Base-by-base conservation (phyloP, 1,140 invertebrate species). In the Venturia canescens region DNA sequence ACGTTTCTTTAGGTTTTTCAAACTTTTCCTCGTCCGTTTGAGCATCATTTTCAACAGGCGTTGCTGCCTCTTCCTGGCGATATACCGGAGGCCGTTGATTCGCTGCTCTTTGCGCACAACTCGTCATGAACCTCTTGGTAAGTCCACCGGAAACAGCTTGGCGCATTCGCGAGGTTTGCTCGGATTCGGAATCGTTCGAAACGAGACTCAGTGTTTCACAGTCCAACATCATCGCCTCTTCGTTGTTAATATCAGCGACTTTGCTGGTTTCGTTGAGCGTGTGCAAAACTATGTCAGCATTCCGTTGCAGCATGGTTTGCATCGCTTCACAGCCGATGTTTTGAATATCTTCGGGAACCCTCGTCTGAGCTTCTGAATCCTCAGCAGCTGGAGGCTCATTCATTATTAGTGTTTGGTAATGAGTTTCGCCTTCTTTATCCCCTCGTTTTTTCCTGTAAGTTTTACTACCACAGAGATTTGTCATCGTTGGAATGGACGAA, bases 121-220 rank as follows among this genome's bases (percentile, higher is more conserved):
- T 77, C 0, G 83, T 78, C 66, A 86, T 84, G 3, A 87, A 16
- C 44, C 83, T 88, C n/a, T 80, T 87, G 0, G 83, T 82, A 84
- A 86, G 86, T 83, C 89, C 91, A 84, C 88, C 90, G 38, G 38
- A 6, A 44, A 11, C 38, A 85, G 82, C 89, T 84, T 83, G 88
- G 74, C 88, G 89, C 89, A 88, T 88, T 78, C 84, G 87, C 76
- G 88, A 83, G 88, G 87, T 91, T 44, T 87, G 86, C 79, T 93
- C 92, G 2, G 92, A 91, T 74, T 94, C 93, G n/a, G 92, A 93
- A 74, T 94, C 94, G 85, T 96, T 95, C 15, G 95, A 95, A 0
- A 95, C 94, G 31, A 95, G 87, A 83, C 94, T 95, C 18, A 95
- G 85, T 0, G 94, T 95, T 88, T 95, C 94, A 85, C 93, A 93